A percentile compares a stretch with the other conserved stretches of the same genome.
Conservation (phyloP, 2,797 vertebrate species). For the Tenualosa thibaudeaui region DNA sequence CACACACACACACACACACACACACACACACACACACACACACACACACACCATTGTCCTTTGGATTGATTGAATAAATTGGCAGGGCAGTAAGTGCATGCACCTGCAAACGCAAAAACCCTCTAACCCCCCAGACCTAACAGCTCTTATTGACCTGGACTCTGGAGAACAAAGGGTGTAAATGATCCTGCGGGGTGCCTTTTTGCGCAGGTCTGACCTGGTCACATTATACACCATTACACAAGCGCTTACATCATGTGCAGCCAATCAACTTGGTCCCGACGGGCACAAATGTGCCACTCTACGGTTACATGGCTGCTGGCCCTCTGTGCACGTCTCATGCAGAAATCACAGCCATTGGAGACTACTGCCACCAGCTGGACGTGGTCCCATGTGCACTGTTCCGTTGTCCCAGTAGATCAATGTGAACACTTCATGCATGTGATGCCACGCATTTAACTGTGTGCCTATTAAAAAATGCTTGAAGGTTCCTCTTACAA, state of each 20-base stretch:
- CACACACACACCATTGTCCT: no score
- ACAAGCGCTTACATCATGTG: slow-evolving; percentile 62
- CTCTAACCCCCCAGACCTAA: slow-evolving; percentile 12
- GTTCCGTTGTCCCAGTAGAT: background rate
- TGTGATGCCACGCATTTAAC: background rate
- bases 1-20: no score
- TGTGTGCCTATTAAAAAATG: background rate
- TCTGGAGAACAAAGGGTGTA: slow-evolving; percentile 61
- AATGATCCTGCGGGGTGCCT: slow-evolving; percentile 56
- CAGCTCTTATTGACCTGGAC: slow-evolving; percentile 51
- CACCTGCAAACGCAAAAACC: no score
- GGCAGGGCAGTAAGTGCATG: no score
- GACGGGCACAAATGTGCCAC: background rate
- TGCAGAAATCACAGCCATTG: background rate
- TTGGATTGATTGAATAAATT: no score
- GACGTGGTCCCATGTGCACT: background rate
- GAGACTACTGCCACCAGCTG: slow-evolving; percentile 1
- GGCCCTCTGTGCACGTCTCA: background rate
- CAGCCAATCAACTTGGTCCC: slow-evolving; percentile 16
- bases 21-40: no score
- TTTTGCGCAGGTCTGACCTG: slow-evolving; percentile 50
- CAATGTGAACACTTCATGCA: no score
- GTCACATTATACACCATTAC: slow-evolving; percentile 65
- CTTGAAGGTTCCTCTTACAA: background rate
- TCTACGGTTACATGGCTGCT: slow-evolving; percentile 11